Evolutionary conservation across 2,888 invertebrate genomes (phyloP).

Genomic region (Anticlea derivata): DNA sequence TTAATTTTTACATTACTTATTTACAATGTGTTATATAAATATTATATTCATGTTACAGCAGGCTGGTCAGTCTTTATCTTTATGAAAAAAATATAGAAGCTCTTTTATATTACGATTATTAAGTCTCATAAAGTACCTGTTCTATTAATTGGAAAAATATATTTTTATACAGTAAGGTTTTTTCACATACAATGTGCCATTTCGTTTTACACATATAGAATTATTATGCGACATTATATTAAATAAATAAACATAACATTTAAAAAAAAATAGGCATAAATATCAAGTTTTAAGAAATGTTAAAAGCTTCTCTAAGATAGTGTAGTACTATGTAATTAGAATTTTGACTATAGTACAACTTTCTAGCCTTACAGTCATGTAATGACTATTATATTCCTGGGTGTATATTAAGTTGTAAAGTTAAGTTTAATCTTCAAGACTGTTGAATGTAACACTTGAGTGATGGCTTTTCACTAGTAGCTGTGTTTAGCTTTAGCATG

Average conservation of each 20-base stretch:
- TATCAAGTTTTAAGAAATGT: slow-evolving; percentile 54
- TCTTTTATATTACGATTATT: neutral
- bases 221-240: slow-evolving; percentile 30
- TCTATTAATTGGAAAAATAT: neutral
- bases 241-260: slow-evolving; percentile 25
- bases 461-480: slow-evolving; percentile 46
- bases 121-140: neutral
- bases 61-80: too few relatives aligned
- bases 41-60: too few relatives aligned
- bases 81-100: too few relatives aligned
- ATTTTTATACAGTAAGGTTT: slow-evolving; percentile 1
- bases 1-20: too few relatives aligned
- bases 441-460: slow-evolving; percentile 52
- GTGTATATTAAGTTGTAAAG: slow-evolving; percentile 21
- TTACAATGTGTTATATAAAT: too few relatives aligned
- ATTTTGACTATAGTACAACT: slow-evolving; percentile 73
- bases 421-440: slow-evolving; percentile 60
- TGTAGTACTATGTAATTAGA: slow-evolving; percentile 36
- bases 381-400: slow-evolving; percentile 43
- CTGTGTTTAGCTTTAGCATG: slow-evolving; percentile 53
- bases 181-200: slow-evolving; percentile 66
- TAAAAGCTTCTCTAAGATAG: slow-evolving; percentile 42
- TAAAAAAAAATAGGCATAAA: slow-evolving; percentile 46
- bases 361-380: slow-evolving; percentile 69
- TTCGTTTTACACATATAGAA: slow-evolving; percentile 53